Percentiles rank a stretch among this genome's conserved stretches.
Evolutionary conservation across 2,888 invertebrate genomes (phyloP).

Genomic region (Dichetophora obliterata): DNA sequence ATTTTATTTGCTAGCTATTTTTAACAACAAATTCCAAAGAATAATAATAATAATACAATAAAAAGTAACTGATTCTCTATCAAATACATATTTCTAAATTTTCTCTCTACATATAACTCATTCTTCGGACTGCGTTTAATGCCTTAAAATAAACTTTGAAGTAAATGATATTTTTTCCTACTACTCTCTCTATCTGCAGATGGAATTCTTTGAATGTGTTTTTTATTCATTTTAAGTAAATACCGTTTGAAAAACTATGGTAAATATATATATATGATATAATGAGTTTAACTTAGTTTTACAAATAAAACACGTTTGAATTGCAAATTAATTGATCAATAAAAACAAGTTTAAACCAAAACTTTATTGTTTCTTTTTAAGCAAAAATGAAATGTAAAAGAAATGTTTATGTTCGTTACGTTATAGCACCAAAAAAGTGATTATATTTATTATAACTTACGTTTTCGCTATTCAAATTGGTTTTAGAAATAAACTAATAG

Average conservation of each 20-base stretch:
- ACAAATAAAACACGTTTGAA: slow-evolving; percentile 8
- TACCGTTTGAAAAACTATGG: not conserved
- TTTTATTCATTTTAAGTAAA: not conserved
- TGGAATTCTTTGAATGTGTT: not conserved
- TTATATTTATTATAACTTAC: too few species aligned
- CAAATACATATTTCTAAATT: not conserved
- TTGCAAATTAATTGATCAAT: not conserved
- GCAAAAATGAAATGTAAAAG: too few species aligned
- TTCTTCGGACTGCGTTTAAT: slow-evolving; percentile 27
- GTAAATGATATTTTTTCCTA: not conserved
- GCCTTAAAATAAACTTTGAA: slow-evolving; percentile 20
- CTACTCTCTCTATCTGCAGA: too few species aligned
- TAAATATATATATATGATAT: not conserved
- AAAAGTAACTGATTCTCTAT: not conserved
- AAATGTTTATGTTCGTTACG: too few species aligned
- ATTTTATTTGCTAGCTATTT: too few species aligned
- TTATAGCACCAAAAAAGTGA: too few species aligned
- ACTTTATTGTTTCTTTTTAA: not conserved
- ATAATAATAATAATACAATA: too few species aligned
- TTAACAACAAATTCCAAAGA: too few species aligned
- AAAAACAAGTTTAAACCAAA: not conserved
- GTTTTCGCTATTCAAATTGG: too few species aligned
- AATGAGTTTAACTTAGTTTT: slow-evolving; percentile 3
- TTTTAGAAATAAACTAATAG: too few species aligned
- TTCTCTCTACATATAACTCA: not conserved